phyloP scores from a whole-genome alignment of 2,888 invertebrate species.

The Lymantria dispar region DNA sequence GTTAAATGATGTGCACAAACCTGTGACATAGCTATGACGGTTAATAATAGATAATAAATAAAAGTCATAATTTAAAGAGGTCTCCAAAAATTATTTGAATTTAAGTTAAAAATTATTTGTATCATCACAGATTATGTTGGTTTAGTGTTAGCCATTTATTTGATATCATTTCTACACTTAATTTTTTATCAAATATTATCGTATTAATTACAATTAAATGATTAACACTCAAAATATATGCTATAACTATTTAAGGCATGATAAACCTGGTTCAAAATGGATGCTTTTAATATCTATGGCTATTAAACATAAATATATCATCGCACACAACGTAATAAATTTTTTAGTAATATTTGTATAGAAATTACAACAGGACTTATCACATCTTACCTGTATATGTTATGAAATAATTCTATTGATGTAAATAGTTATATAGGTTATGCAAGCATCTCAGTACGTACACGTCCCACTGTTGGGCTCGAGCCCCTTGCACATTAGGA shows the following conservation, averaged over 20 bases:
- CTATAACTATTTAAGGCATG: constrained; percentile 24
- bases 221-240: constrained; percentile 22
- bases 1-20: constrained; percentile 44
- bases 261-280: constrained; percentile 29
- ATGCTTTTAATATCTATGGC: constrained; percentile 16
- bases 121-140: constrained; percentile 49
- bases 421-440: no score
- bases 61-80: constrained; percentile 16
- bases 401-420: no score
- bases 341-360: no score
- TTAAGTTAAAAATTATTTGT: constrained; percentile 21
- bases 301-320: background rate
- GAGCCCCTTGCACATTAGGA: no score
- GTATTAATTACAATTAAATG: constrained; percentile 13
- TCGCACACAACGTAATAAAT: background rate
- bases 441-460: no score
- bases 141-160: constrained; percentile 41
- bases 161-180: background rate
- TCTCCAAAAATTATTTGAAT: constrained; percentile 18
- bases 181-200: no score
- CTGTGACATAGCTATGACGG: constrained; percentile 43
- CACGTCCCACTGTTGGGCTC: no score
- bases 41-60: constrained; percentile 18
- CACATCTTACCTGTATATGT: no score
- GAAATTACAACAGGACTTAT: no score